These are phyloP conservation scores for Cynopterus brachyotis DNA, from an alignment of 2,113 vertebrate genomes.

Conservation along the genomic window DNA sequence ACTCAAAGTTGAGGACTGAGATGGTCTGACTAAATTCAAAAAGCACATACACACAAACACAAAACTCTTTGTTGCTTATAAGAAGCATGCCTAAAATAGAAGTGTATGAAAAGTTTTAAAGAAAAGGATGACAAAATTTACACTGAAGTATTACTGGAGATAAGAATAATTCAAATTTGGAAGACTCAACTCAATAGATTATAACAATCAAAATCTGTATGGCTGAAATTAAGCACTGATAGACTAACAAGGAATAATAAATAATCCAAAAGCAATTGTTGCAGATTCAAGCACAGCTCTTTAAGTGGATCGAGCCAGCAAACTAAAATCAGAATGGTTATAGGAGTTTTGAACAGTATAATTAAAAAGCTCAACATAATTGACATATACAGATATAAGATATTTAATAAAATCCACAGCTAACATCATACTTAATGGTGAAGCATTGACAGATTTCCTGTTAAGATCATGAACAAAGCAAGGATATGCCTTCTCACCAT, in stretches of 20 bases:
- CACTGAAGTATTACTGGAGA: background rate
- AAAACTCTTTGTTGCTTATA: background rate
- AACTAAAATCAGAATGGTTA: background rate
- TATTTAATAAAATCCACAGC: background rate
- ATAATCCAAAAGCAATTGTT: background rate
- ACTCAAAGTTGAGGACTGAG: background rate
- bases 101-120: background rate
- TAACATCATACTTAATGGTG: background rate
- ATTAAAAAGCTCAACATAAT: background rate
- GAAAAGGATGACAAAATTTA: background rate
- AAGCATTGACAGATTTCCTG: background rate
- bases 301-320: background rate
- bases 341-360: background rate
- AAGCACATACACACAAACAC: background rate
- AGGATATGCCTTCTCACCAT: background rate
- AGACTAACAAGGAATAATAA: background rate
- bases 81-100: background rate
- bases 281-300: background rate
- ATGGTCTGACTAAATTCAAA: background rate
- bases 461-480: background rate
- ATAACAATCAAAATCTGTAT: background rate
- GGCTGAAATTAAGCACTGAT: background rate
- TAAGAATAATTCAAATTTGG: slow-evolving; percentile 16
- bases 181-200: background rate
- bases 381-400: background rate